Evolutionary conservation across 2,113 vertebrate species (phyloP).

Genomic region (Ondatra zibethicus): DNA sequence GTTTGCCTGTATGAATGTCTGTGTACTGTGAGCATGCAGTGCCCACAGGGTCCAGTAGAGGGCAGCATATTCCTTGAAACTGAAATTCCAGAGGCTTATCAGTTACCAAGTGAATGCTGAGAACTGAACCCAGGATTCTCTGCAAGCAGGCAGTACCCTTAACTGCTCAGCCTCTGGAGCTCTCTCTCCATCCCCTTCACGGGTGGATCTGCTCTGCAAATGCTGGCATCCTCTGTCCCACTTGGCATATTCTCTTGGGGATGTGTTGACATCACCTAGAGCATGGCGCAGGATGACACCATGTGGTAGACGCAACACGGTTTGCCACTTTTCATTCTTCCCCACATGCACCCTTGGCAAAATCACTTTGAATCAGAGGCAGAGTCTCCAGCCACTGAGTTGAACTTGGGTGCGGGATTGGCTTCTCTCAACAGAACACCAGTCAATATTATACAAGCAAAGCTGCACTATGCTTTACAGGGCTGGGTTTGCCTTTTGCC

Average conservation of each 20-base stretch:
- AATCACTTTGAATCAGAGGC: background rate
- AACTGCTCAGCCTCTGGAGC: background rate
- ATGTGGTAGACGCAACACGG: background rate
- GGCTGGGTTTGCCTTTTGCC: background rate
- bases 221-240: background rate
- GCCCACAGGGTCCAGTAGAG: background rate
- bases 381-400: background rate
- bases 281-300: background rate
- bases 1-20: background rate
- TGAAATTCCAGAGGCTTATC: background rate
- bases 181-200: too few species aligned
- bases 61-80: background rate
- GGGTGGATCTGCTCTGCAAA: background rate
- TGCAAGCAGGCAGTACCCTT: background rate
- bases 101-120: background rate
- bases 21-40: background rate
- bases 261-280: background rate
- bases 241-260: background rate
- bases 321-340: background rate
- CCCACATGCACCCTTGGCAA: background rate
- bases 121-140: background rate
- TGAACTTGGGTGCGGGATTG: background rate
- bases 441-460: background rate
- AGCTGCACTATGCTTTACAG: rapidly evolving
- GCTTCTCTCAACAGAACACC: background rate